Percentiles rank a stretch among this genome's conserved stretches.
These are phyloP conservation scores for Lissocephala sabroskyi DNA, from an alignment of 2,888 invertebrate species.

Conservation along the genomic window DNA sequence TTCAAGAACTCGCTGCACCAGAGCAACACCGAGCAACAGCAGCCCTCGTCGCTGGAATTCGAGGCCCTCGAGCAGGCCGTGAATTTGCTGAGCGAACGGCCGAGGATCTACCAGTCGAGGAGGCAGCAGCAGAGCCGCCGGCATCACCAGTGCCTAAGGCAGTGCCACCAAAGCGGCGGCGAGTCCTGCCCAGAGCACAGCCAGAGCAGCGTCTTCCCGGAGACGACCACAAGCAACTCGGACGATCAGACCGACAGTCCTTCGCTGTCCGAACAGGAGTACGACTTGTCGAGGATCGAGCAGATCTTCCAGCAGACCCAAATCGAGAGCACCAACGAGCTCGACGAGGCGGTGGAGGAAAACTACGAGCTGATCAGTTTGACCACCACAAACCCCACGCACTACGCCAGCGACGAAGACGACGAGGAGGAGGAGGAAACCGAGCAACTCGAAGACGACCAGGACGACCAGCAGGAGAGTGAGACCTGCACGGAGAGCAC, in stretches of 20 bases:
- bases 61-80: slow-evolving; percentile 58
- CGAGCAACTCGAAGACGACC: slow-evolving; percentile 16
- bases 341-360: slow-evolving; percentile 41
- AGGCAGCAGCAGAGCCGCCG: slow-evolving; percentile 38
- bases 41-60: slow-evolving; percentile 49
- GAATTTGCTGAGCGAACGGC: slow-evolving; percentile 53
- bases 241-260: slow-evolving; percentile 70
- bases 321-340: slow-evolving; percentile 4
- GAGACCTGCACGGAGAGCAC: slow-evolving; percentile 38
- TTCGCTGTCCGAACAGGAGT: slow-evolving; percentile 68
- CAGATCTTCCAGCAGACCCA: slow-evolving; percentile 60
- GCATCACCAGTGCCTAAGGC: slow-evolving; percentile 24
- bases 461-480: slow-evolving; percentile 15
- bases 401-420: slow-evolving; percentile 59
- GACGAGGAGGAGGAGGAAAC: slow-evolving; percentile 18
- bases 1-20: slow-evolving; percentile 72
- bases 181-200: slow-evolving; percentile 70
- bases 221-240: slow-evolving; percentile 70
- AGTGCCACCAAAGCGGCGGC: slow-evolving; percentile 28
- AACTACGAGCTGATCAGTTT: slow-evolving; percentile 67
- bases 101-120: slow-evolving; percentile 66
- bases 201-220: slow-evolving; percentile 70
- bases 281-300: slow-evolving; percentile 67
- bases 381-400: slow-evolving; percentile 61
- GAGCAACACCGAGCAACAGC: slow-evolving; percentile 41